Percentiles rank a stretch among this genome's conserved stretches.
phyloP scores from a whole-genome alignment of 1,140 invertebrate genomes.

The Glossosoma conforme region DNA sequence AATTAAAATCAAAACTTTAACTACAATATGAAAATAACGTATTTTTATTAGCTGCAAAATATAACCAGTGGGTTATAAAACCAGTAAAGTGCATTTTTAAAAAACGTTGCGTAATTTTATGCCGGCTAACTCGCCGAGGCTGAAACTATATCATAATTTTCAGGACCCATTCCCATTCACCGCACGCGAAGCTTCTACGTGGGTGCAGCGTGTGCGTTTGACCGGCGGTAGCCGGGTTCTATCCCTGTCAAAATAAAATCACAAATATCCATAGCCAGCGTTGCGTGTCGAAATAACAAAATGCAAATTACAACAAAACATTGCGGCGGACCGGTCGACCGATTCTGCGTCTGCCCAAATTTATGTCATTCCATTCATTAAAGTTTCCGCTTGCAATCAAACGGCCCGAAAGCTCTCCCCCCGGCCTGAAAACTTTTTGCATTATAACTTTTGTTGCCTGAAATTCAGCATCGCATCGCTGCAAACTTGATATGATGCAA shows the following conservation, averaged over 20 bases:
- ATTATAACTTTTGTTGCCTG: neutral
- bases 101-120: too few species aligned
- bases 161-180: neutral
- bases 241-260: slow-evolving; percentile 3
- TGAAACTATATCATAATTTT: too few species aligned
- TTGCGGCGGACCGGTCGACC: slow-evolving; percentile 5
- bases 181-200: neutral
- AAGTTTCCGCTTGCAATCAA: slow-evolving; percentile 18
- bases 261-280: neutral
- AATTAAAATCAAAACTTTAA: too few species aligned
- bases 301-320: slow-evolving; percentile 15
- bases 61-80: too few species aligned
- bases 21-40: too few species aligned
- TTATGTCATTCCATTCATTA: slow-evolving; percentile 25
- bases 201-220: neutral
- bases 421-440: neutral
- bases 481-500: too few species aligned
- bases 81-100: too few species aligned
- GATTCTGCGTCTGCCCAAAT: slow-evolving; percentile 9
- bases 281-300: slow-evolving; percentile 3
- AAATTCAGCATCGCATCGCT: too few species aligned
- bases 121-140: too few species aligned
- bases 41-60: too few species aligned
- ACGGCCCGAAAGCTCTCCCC: too few species aligned
- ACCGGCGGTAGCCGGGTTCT: too few species aligned